Conservation (phyloP, 1,140 invertebrate species). For the Drosophila leontia region DNA sequence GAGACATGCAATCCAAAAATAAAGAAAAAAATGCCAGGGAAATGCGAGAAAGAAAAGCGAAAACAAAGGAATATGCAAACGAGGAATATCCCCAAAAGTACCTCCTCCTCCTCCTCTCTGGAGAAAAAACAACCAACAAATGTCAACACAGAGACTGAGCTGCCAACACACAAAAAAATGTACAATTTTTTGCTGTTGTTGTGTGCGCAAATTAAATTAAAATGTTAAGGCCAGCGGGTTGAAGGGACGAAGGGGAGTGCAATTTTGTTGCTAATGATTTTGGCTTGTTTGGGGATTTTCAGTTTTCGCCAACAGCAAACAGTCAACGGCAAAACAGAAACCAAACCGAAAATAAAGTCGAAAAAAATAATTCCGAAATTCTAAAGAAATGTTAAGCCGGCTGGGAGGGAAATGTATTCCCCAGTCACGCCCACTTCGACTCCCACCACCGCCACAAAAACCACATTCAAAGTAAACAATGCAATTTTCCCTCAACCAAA, state of each 20-base stretch:
- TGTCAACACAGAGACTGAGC: slow-evolving; percentile 43
- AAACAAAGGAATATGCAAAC: slow-evolving; percentile 58
- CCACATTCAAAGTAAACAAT: slow-evolving; percentile 66
- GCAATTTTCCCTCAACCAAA: slow-evolving; percentile 67
- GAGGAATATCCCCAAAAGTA: slow-evolving; percentile 21
- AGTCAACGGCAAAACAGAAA: slow-evolving; percentile 28
- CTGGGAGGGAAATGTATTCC: slow-evolving; percentile 54
- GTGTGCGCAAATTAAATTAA: slow-evolving; percentile 79
- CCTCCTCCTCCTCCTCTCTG: slow-evolving; percentile 25
- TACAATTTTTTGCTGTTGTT: slow-evolving; percentile 29
- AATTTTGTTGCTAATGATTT: slow-evolving; percentile 82
- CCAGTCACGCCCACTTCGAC: not conserved
- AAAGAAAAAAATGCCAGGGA: slow-evolving; percentile 17
- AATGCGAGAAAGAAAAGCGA: slow-evolving; percentile 16
- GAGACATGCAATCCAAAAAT: slow-evolving; percentile 33
- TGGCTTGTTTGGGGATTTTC: slow-evolving; percentile 77
- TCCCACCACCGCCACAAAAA: not conserved
- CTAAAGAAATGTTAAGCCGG: slow-evolving; percentile 68
- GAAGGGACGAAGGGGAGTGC: slow-evolving; percentile 19
- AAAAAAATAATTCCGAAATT: slow-evolving; percentile 48
- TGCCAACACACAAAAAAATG: slow-evolving; percentile 26
- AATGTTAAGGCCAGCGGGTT: slow-evolving; percentile 60
- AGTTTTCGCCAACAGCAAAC: slow-evolving; percentile 50
- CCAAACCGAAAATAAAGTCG: slow-evolving; percentile 11
- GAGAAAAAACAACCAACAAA: slow-evolving; percentile 48